Evolutionary conservation across 2,797 vertebrate species (phyloP).

Genomic region (Prionace glauca): DNA sequence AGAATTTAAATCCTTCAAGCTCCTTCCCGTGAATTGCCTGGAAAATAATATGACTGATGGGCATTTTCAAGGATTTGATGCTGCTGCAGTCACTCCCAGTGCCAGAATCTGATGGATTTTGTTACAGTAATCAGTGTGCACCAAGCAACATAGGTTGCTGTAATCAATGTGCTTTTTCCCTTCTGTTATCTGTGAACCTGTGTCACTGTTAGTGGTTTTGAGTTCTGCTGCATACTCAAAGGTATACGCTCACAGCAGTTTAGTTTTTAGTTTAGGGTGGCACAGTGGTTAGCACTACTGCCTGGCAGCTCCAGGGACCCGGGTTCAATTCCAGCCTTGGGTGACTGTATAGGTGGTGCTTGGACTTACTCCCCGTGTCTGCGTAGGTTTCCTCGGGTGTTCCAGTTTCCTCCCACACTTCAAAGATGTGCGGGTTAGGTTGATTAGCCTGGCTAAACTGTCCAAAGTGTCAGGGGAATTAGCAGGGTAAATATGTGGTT

Average conservation of each 20-base stretch:
- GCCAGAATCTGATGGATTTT: neutral
- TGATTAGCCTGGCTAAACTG: too few species aligned
- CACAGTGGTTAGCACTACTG: too few species aligned
- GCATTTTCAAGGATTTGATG: neutral
- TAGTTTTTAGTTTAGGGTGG: too few species aligned
- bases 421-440: too few species aligned
- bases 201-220: neutral
- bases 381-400: too few species aligned
- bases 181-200: neutral
- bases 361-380: too few species aligned
- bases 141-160: neutral
- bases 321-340: too few species aligned
- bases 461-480: too few species aligned
- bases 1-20: constrained; percentile 44
- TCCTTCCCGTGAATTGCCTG: neutral
- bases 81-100: neutral
- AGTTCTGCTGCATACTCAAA: neutral
- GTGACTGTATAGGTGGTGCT: too few species aligned
- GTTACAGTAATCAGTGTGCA: constrained; percentile 35
- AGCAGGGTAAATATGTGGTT: too few species aligned
- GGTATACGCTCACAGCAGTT: neutral
- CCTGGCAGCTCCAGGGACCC: too few species aligned
- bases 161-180: neutral
- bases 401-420: too few species aligned
- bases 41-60: neutral